Conservation (phyloP, 2,113 vertebrate species). For the Syngnathoides biaculeatus region DNA sequence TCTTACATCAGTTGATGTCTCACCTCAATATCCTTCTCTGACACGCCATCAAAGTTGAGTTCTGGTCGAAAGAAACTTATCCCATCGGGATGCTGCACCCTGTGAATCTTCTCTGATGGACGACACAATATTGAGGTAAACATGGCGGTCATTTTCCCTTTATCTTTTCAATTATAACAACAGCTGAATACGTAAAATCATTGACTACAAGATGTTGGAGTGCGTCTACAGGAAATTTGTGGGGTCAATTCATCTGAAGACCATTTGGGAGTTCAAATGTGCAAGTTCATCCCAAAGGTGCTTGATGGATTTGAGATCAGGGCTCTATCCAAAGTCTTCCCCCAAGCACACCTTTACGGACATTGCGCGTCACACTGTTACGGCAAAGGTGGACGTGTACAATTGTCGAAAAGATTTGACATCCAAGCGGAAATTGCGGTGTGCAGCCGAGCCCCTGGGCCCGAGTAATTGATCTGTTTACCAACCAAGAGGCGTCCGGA, state of each 20-base stretch:
- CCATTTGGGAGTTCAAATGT: not conserved
- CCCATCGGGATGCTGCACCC: slow-evolving; percentile 73
- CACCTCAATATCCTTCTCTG: slow-evolving; percentile 85
- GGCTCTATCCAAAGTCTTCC: no score
- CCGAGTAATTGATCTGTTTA: no score
- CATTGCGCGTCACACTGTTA: no score
- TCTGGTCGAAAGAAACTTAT: slow-evolving; percentile 82
- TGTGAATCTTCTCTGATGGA: slow-evolving; percentile 84
- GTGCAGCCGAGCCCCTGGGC: no score
- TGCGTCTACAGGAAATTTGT: no score
- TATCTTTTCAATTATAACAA: not conserved
- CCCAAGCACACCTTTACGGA: no score
- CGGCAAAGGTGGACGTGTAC: no score
- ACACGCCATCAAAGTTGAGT: slow-evolving; percentile 78
- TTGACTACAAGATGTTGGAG: no score
- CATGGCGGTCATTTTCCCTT: not conserved
- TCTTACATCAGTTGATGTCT: slow-evolving; percentile 6
- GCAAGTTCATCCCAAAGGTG: not conserved
- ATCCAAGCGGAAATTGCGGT: no score
- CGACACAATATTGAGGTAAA: not conserved
- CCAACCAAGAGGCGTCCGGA: no score
- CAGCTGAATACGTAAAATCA: no score
- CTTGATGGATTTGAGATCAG: not conserved
- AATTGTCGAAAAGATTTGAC: no score
- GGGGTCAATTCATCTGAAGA: not conserved